Conservation (phyloP, 1,140 invertebrate genomes). For the Radopholus similis region DNA sequence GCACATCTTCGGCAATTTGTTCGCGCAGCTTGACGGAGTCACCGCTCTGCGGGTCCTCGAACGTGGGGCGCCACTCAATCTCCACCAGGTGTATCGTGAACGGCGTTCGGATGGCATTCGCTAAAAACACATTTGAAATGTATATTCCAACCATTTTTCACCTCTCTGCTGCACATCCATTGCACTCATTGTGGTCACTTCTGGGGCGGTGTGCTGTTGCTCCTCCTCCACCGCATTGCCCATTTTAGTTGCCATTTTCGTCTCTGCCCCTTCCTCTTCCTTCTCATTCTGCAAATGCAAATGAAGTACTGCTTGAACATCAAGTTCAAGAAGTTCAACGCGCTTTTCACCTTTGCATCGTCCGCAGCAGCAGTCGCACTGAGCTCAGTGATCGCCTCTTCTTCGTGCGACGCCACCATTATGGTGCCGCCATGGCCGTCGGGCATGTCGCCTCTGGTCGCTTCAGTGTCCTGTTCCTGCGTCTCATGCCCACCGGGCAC, state of each 20-base stretch:
- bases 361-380: background rate
- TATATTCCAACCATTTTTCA: too few species aligned
- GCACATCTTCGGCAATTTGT: conserved; percentile 1
- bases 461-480: background rate
- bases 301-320: too few species aligned
- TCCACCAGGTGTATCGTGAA: background rate
- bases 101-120: background rate
- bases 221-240: too few species aligned
- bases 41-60: background rate
- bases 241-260: too few species aligned
- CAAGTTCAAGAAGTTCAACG: too few species aligned
- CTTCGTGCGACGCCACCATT: background rate
- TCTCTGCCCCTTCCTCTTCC: too few species aligned
- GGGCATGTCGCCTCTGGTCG: background rate
- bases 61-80: background rate
- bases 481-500: background rate
- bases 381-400: background rate
- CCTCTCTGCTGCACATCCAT: too few species aligned
- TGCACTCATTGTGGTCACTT: too few species aligned
- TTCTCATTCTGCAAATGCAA: too few species aligned
- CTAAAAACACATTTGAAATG: too few species aligned
- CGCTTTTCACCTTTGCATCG: background rate
- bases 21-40: background rate
- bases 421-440: background rate
- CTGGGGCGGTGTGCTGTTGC: too few species aligned